Evolutionary conservation across 2,888 invertebrate genomes (phyloP).

Genomic region (Callosobruchus maculatus): DNA sequence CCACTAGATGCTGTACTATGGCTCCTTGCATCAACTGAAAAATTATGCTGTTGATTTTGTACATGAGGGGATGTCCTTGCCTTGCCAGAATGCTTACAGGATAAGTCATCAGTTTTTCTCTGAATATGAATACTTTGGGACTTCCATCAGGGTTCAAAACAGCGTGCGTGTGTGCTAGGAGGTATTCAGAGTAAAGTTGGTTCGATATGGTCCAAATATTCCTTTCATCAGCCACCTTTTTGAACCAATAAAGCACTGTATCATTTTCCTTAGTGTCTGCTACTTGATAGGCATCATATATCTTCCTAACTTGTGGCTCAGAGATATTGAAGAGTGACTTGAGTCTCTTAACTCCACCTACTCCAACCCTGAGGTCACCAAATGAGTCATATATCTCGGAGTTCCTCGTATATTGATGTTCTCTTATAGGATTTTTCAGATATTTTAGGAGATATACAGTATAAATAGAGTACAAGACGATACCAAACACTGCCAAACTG

Average conservation of each 20-base stretch:
- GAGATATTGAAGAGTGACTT: constrained; percentile 42
- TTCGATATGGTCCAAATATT: constrained; percentile 28
- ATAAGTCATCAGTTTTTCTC: constrained; percentile 50
- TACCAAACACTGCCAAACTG: constrained; percentile 53
- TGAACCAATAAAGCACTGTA: constrained; percentile 29
- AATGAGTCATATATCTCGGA: constrained; percentile 40
- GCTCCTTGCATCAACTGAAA: constrained; percentile 52
- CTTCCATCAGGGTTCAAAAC: constrained; percentile 16
- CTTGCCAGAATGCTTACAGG: constrained; percentile 55
- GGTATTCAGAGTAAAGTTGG: constrained; percentile 24
- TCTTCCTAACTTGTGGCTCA: constrained; percentile 9
- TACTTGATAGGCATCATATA: constrained; percentile 19
- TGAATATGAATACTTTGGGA: constrained; percentile 27
- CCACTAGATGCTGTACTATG: constrained; percentile 39
- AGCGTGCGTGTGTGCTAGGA: constrained; percentile 16
- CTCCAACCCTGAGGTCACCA: constrained; percentile 30
- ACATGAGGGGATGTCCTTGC: constrained; percentile 55
- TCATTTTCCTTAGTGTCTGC: constrained; percentile 22
- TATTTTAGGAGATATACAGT: constrained; percentile 59
- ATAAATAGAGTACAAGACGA: constrained; percentile 56
- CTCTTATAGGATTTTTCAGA: constrained; percentile 53
- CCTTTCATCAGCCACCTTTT: constrained; percentile 23
- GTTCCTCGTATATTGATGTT: constrained; percentile 53
- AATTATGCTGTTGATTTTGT: constrained; percentile 51
- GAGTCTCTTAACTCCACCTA: constrained; percentile 50